Evolutionary conservation across 2,113 vertebrate genomes (phyloP).

Genomic region (Crotalus tigris): DNA sequence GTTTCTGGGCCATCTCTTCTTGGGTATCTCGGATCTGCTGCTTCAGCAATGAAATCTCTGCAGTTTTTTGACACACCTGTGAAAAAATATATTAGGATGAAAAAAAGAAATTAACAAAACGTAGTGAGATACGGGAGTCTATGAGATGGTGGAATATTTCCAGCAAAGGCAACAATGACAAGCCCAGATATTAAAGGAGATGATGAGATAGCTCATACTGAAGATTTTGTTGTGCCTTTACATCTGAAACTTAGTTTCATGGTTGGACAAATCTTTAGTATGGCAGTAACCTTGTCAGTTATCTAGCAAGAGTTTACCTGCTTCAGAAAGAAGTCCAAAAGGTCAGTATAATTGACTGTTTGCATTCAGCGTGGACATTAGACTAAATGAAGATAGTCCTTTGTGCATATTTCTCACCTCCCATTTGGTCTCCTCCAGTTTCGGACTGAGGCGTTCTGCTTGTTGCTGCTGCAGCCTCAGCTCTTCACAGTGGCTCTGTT

Average conservation of each 20-base stretch:
- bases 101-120: not conserved
- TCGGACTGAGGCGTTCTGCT: constrained; percentile 65
- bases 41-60: constrained; percentile 93
- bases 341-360: not conserved
- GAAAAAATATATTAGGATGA: not conserved
- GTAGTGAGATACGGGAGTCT: not conserved
- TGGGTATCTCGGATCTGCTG: constrained; percentile 94
- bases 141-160: not conserved
- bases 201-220: not conserved
- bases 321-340: not conserved
- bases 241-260: not conserved
- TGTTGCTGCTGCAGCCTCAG: constrained; percentile 58
- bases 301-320: not conserved
- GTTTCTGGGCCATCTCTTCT: constrained; percentile 90
- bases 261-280: not conserved
- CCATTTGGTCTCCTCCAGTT: constrained; percentile 91
- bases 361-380: too few relatives aligned
- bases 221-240: not conserved
- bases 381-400: not conserved
- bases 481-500: constrained; percentile 72
- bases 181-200: not conserved
- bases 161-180: not conserved
- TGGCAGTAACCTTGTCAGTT: not conserved
- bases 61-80: constrained; percentile 95
- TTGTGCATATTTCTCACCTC: constrained; percentile 74